Evolutionary conservation across 1,140 invertebrate species (phyloP), one percentile per base, ranked within the genome.

Genomic region (Eumaeus atala): DNA sequence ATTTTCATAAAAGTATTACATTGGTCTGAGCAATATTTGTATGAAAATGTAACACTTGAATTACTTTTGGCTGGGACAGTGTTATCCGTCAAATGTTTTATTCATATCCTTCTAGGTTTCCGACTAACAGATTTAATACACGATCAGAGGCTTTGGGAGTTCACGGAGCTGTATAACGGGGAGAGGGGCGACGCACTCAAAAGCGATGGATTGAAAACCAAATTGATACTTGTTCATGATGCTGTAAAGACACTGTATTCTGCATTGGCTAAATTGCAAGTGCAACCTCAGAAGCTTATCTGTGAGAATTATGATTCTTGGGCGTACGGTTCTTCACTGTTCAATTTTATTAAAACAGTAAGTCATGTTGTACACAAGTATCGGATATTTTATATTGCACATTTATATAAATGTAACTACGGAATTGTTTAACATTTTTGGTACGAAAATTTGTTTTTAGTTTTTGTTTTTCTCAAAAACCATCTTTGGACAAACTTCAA

Each of bases 301-400:
- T 84, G 81, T 62, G 68, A 80, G 28, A 62, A 61, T 21, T 69
- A 70, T 33, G 60, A 75, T 1, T 58, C 79, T 0, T 86, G 83
- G 83, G 58, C 48, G 1, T 75, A 75, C 47, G 83, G 83, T 11
- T 76, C 83, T 3, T 67, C 80, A 3, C 51, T 86, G 8, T 48
- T 82, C 17, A 84, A 78, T 64, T 83, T 86, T 64, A 84, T 86
- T 77, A 81, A 71, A 62, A 84, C 83, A 34, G 83, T 86, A 64
- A 57, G 62, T 68, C 2, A 3, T 28, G 6, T 28, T n/a, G n/a
- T n/a, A n/a, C n/a, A n/a, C n/a, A n/a, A n/a, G 21, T 28, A 28
- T 28, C 21, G 21, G 6, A 28, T 28, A 28, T 28, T 28, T 28
- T 28, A 28, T 28, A 28, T 28, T 28, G 6, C 21, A 28, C 2